Evolutionary conservation across 2,888 invertebrate genomes (phyloP).

Genomic region (Folsomia manolachei): DNA sequence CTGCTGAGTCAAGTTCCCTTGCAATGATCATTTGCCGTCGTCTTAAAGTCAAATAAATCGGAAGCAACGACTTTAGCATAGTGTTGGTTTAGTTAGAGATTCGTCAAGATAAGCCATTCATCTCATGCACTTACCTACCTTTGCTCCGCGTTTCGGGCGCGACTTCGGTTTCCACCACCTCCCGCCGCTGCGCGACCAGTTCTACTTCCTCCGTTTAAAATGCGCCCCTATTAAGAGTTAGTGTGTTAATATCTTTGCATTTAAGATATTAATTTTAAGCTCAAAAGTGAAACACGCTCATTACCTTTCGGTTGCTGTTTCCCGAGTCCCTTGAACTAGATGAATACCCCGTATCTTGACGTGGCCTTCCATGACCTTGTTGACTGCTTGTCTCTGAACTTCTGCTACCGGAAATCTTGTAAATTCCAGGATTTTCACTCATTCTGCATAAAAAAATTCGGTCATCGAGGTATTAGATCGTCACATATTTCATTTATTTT

Average conservation of each 20-base stretch:
- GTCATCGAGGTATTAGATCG: background rate
- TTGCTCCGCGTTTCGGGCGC: constrained; percentile 43
- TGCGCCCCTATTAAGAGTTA: constrained; percentile 32
- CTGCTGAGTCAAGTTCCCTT: constrained; percentile 32
- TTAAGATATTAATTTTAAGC: background rate
- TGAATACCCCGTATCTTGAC: constrained; percentile 68
- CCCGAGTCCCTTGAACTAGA: constrained; percentile 58
- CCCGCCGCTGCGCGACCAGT: constrained; percentile 18
- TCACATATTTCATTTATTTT: background rate
- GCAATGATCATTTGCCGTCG: constrained; percentile 40
- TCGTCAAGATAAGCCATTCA: background rate
- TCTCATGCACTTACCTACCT: constrained; percentile 36
- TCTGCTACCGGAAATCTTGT: constrained; percentile 49
- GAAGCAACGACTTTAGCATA: background rate
- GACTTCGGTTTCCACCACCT: constrained; percentile 19
- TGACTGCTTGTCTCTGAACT: constrained; percentile 49
- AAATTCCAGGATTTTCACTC: constrained; percentile 50
- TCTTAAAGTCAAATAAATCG: constrained; percentile 14
- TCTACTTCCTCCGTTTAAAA: constrained; percentile 25
- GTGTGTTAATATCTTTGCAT: background rate
- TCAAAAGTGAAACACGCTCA: background rate
- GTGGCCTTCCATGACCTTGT: constrained; percentile 51
- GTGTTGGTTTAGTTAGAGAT: background rate
- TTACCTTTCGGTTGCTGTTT: constrained; percentile 44
- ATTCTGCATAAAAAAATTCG: constrained; percentile 31